These are phyloP conservation scores for Unio pictorum DNA, from an alignment of 2,888 invertebrate genomes.

Conservation along the genomic window DNA sequence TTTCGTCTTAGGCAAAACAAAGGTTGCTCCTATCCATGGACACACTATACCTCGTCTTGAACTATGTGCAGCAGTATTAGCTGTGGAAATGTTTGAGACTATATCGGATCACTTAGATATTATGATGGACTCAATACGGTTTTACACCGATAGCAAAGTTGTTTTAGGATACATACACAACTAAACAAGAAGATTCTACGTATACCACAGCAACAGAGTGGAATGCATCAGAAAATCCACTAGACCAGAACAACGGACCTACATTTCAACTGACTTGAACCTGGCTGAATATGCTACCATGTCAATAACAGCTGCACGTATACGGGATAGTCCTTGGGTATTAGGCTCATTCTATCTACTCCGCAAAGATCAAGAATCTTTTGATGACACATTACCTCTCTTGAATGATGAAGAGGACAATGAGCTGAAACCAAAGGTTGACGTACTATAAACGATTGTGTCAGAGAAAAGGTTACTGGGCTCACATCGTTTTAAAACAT, in stretches of 20 bases:
- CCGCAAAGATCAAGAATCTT: too few species aligned
- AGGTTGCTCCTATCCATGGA: slow-evolving; percentile 26
- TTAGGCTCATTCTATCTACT: background rate
- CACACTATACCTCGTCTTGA: slow-evolving; percentile 42
- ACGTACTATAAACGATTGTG: background rate
- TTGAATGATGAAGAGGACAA: background rate
- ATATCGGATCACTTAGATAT: slow-evolving; percentile 18
- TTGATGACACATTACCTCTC: background rate
- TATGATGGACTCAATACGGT: slow-evolving; percentile 6
- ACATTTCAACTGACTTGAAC: slow-evolving; percentile 4
- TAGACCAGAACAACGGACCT: slow-evolving; percentile 17
- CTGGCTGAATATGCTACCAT: slow-evolving; percentile 9
- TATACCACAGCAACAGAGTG: slow-evolving; percentile 20
- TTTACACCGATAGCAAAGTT: slow-evolving; percentile 33
- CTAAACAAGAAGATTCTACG: slow-evolving; percentile 27
- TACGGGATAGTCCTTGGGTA: slow-evolving; percentile 3
- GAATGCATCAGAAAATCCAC: slow-evolving; percentile 8
- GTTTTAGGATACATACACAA: slow-evolving; percentile 36
- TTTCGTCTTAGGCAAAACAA: slow-evolving; percentile 42
- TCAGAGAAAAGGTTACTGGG: background rate
- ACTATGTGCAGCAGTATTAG: slow-evolving; percentile 37
- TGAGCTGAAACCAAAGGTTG: background rate
- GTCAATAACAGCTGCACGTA: background rate
- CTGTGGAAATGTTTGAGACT: slow-evolving; percentile 21
- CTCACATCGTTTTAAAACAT: slow-evolving; percentile 5